phyloP scores from a whole-genome alignment of 2,113 vertebrate species.

The Anser brachyrhynchus region DNA sequence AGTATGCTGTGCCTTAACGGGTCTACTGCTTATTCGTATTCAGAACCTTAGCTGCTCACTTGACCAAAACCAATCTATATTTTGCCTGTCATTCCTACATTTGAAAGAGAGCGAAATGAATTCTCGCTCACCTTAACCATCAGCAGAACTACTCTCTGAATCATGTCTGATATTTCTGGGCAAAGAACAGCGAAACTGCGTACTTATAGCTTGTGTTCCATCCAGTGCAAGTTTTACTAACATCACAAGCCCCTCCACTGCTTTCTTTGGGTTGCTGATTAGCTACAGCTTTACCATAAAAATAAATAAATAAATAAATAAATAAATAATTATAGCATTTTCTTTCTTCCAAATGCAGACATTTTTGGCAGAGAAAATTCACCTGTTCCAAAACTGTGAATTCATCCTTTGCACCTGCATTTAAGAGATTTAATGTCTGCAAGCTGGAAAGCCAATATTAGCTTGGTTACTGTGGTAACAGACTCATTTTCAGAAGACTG shows the following conservation, averaged over 20 bases:
- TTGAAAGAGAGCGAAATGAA: background rate
- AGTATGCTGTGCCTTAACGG: background rate
- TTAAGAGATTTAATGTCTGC: conserved; percentile 44
- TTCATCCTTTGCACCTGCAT: conserved; percentile 41
- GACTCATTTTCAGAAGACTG: conserved; percentile 55
- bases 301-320: background rate
- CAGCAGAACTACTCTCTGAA: background rate
- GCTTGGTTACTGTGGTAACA: conserved; percentile 68
- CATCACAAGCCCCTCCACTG: background rate
- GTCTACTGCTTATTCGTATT: background rate
- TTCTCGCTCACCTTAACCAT: background rate
- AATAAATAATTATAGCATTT: background rate
- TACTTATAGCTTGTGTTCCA: background rate
- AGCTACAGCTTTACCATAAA: background rate
- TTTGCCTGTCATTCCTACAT: background rate
- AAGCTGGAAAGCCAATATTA: conserved; percentile 56
- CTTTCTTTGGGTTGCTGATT: background rate
- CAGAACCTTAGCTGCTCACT: background rate
- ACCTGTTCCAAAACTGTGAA: background rate
- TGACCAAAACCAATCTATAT: background rate
- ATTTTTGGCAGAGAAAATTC: background rate
- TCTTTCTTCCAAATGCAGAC: background rate
- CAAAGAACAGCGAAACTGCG: background rate
- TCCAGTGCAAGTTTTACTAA: background rate
- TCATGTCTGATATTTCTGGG: background rate